Conservation (phyloP, 2,113 vertebrate species). For the Mugil cephalus region DNA sequence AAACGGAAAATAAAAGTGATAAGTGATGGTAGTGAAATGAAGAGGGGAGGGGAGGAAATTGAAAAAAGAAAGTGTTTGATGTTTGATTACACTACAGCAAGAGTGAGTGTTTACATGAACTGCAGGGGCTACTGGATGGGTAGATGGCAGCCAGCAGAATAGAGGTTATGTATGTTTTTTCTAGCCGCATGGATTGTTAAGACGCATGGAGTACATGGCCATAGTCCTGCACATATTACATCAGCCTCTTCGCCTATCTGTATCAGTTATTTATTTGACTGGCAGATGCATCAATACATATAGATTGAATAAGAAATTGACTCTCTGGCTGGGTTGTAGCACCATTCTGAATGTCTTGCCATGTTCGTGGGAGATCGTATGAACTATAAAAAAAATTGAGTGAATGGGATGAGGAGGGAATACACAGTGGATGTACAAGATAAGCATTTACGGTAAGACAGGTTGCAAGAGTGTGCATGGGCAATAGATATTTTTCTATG, state of each 20-base stretch:
- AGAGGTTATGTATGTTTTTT: not conserved
- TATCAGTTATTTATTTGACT: constrained; percentile 14
- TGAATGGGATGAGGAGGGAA: no score
- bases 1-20: constrained; percentile 9
- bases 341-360: not conserved
- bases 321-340: constrained; percentile 3
- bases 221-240: not conserved
- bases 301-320: constrained; percentile 3
- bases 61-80: constrained; percentile 1
- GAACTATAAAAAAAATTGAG: not conserved
- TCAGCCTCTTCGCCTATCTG: not conserved
- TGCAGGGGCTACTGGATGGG: not conserved
- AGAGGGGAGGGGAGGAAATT: constrained; percentile 3
- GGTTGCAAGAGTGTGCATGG: no score
- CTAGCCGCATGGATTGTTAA: not conserved
- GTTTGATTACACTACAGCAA: not conserved
- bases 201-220: constrained; percentile 10
- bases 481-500: no score
- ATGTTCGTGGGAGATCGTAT: constrained; percentile 2
- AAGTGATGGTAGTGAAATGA: constrained; percentile 3
- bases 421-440: no score
- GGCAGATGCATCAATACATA: constrained; percentile 4
- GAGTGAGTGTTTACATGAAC: not conserved
- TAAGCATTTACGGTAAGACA: no score
- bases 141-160: not conserved